phyloP scores from a whole-genome alignment of 2,888 invertebrate genomes.

The Melitaea athalia region DNA sequence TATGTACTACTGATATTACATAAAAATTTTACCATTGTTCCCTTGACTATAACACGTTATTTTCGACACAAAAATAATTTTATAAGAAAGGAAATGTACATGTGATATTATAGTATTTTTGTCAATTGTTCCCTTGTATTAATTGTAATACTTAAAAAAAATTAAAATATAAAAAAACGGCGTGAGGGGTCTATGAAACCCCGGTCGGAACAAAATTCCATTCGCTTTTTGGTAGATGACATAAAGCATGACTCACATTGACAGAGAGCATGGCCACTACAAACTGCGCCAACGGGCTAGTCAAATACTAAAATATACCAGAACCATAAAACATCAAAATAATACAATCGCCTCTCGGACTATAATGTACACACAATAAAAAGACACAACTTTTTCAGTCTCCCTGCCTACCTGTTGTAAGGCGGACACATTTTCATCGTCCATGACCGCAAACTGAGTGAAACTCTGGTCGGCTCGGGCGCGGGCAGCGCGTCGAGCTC shows the following conservation, averaged over 20 bases:
- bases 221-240: too few relatives aligned
- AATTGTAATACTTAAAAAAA: too few relatives aligned
- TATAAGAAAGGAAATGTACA: too few relatives aligned
- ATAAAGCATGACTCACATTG: too few relatives aligned
- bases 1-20: not conserved
- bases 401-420: conserved; percentile 85
- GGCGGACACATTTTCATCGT: conserved; percentile 95
- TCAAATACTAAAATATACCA: not conserved
- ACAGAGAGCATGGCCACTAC: too few relatives aligned
- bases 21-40: not conserved
- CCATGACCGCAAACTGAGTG: conserved; percentile 93
- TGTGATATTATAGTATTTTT: too few relatives aligned
- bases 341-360: not conserved
- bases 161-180: too few relatives aligned
- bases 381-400: not conserved
- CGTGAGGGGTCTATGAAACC: too few relatives aligned
- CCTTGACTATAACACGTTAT: not conserved
- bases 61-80: too few relatives aligned
- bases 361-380: not conserved
- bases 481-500: conserved; percentile 58
- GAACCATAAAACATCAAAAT: not conserved
- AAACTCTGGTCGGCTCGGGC: conserved; percentile 89
- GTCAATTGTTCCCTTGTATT: too few relatives aligned
- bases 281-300: too few relatives aligned
- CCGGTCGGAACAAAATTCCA: too few relatives aligned